A percentile compares a stretch with the other conserved stretches of the same genome.
These are phyloP conservation scores for Bombus waltoni DNA, from an alignment of 1,140 invertebrate genomes.

Conservation along the genomic window DNA sequence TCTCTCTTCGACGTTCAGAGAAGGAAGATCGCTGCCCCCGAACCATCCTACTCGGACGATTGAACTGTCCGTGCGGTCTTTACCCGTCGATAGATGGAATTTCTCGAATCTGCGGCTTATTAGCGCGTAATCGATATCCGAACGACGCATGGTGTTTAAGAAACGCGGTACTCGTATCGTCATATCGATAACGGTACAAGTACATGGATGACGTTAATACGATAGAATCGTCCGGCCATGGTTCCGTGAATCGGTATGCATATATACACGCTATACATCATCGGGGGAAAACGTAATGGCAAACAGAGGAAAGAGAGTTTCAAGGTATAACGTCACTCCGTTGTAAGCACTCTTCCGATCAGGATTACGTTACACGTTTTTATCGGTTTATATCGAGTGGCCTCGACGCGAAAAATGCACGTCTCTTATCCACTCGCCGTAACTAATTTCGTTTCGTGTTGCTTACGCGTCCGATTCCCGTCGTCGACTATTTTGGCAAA, in stretches of 20 bases:
- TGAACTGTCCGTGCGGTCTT: background rate
- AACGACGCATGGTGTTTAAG: no score
- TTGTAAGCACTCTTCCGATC: constrained; percentile 67
- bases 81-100: background rate
- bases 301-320: background rate
- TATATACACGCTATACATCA: background rate
- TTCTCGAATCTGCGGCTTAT: background rate
- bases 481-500: background rate
- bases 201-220: background rate
- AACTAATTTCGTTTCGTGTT: constrained; percentile 41
- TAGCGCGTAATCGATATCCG: no score
- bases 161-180: no score
- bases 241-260: no score
- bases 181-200: no score
- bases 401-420: constrained; percentile 7
- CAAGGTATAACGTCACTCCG: constrained; percentile 42
- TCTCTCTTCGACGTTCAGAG: background rate
- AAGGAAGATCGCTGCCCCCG: background rate
- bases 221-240: constrained; percentile 31
- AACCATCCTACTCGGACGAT: constrained; percentile 2
- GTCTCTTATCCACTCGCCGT: background rate
- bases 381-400: constrained; percentile 65
- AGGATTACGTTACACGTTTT: constrained; percentile 71
- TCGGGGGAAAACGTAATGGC: background rate
- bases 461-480: background rate